A percentile compares a stretch with the other conserved stretches of the same genome.
phyloP scores from a whole-genome alignment of 2,888 invertebrate genomes.

The Dryococelus australis region DNA sequence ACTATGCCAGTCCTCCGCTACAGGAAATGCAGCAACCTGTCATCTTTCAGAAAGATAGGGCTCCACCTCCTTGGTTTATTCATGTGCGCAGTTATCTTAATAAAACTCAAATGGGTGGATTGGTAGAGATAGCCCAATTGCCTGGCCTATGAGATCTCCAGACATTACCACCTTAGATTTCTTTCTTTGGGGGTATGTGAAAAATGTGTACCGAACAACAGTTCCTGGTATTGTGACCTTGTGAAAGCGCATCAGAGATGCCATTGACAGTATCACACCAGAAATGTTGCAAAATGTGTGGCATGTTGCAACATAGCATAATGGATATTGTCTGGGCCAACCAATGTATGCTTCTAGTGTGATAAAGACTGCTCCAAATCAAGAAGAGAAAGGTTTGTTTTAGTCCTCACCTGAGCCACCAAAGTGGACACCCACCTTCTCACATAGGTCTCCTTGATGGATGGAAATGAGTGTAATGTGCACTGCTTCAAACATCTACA shows the following conservation, averaged over 20 bases:
- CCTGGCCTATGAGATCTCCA: not conserved
- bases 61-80: not conserved
- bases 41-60: not conserved
- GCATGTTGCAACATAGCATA: too few relatives aligned
- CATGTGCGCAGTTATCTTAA: not conserved
- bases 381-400: too few relatives aligned
- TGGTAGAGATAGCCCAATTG: not conserved
- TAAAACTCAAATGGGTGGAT: not conserved
- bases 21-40: too few relatives aligned
- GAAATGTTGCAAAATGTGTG: not conserved
- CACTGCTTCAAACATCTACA: too few relatives aligned
- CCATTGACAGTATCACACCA: not conserved
- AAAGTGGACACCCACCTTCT: too few relatives aligned
- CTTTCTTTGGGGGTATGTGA: not conserved
- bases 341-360: too few relatives aligned
- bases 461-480: too few relatives aligned
- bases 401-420: too few relatives aligned
- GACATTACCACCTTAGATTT: not conserved
- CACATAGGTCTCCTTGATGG: too few relatives aligned
- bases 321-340: too few relatives aligned
- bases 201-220: not conserved
- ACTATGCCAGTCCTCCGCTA: not conserved
- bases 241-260: not conserved
- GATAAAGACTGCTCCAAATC: too few relatives aligned
- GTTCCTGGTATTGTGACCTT: not conserved